Conservation (phyloP, 2,113 vertebrate species). For the Nothobranchius furzeri region DNA sequence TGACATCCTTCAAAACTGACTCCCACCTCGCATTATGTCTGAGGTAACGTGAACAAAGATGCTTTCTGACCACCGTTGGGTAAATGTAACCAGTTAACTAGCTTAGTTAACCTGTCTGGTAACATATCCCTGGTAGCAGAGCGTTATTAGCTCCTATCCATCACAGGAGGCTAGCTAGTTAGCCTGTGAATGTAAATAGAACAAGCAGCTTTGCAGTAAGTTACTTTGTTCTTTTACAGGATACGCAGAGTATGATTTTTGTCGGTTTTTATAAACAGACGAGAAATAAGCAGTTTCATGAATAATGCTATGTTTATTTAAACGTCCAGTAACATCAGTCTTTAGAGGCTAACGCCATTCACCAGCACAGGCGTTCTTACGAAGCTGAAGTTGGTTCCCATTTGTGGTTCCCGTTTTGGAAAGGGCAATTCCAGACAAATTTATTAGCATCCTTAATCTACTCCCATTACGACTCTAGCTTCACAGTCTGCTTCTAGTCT, state of each 20-base stretch:
- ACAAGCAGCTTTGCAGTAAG: too few relatives aligned
- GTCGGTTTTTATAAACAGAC: too few relatives aligned
- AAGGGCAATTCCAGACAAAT: too few relatives aligned
- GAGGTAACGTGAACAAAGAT: slow-evolving; percentile 36
- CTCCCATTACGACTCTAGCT: too few relatives aligned
- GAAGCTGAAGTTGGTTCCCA: too few relatives aligned
- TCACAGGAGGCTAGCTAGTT: slow-evolving; percentile 3
- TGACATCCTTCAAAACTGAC: slow-evolving; percentile 38
- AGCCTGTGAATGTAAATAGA: too few relatives aligned
- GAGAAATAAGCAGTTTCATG: too few relatives aligned
- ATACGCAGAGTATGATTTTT: too few relatives aligned
- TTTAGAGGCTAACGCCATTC: not conserved
- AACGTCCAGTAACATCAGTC: not conserved
- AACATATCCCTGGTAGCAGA: not conserved
- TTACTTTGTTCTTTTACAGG: too few relatives aligned
- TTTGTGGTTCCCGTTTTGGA: too few relatives aligned
- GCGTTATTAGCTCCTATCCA: not conserved
- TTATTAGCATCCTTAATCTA: too few relatives aligned
- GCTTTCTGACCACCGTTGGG: not conserved
- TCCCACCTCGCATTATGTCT: slow-evolving; percentile 42
- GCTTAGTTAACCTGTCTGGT: not conserved
- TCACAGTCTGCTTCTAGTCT: too few relatives aligned
- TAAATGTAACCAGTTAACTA: slow-evolving; percentile 9
- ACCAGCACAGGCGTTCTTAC: not conserved
- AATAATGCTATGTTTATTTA: not conserved